phyloP scores from a whole-genome alignment of 2,113 vertebrate species.

The Centropristis striata region DNA sequence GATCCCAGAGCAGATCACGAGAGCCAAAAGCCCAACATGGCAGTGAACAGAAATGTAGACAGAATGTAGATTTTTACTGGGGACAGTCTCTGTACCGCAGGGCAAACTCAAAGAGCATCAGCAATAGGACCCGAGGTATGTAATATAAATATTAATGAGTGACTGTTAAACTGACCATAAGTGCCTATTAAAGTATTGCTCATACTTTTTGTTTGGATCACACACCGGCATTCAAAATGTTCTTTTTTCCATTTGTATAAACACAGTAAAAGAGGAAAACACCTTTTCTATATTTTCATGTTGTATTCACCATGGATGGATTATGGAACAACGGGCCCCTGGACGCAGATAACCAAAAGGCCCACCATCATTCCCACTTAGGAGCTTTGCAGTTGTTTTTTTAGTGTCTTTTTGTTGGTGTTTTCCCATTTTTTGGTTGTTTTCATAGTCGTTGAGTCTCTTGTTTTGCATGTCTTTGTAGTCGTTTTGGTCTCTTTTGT shows the following conservation, averaged over 20 bases:
- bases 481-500: too few relatives aligned
- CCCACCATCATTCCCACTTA: too few relatives aligned
- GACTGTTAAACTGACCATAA: slow-evolving; percentile 51
- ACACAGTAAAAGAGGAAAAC: slow-evolving; percentile 3
- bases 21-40: not conserved
- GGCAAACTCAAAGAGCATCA: slow-evolving; percentile 57
- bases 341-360: too few relatives aligned
- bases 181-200: slow-evolving; percentile 72
- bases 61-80: slow-evolving; percentile 44
- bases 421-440: too few relatives aligned
- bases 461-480: too few relatives aligned
- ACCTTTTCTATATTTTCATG: slow-evolving; percentile 2
- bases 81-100: slow-evolving; percentile 1
- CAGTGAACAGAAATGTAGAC: slow-evolving; percentile 36
- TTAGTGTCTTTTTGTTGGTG: too few relatives aligned
- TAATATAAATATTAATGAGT: slow-evolving; percentile 36
- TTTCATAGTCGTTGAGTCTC: too few relatives aligned
- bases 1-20: slow-evolving; percentile 22
- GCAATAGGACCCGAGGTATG: slow-evolving; percentile 61
- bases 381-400: too few relatives aligned
- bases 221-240: slow-evolving; percentile 9
- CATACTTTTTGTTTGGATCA: slow-evolving; percentile 13
- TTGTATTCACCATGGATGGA: too few relatives aligned
- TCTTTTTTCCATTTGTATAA: slow-evolving; percentile 3
- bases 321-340: too few relatives aligned